Conservation (phyloP, 2,113 vertebrate species). For the Eurypyga helias region DNA sequence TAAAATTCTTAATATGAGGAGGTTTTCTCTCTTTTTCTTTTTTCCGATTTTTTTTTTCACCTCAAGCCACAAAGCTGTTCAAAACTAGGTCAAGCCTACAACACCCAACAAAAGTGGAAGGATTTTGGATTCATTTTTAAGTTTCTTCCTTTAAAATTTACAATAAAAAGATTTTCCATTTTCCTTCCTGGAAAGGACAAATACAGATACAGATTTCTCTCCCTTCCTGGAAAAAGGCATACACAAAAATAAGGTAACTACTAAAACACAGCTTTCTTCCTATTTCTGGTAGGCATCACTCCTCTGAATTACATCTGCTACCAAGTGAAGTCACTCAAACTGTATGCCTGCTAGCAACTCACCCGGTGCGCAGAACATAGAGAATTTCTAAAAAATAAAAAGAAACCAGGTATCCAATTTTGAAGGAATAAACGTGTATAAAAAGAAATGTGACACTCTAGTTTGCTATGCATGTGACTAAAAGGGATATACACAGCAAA, state of each 20-base stretch:
- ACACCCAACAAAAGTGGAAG: not conserved
- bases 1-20: not conserved
- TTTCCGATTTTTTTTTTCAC: not conserved
- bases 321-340: not conserved
- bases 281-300: not conserved
- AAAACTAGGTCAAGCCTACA: conserved; percentile 32
- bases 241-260: not conserved
- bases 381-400: not conserved
- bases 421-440: not conserved
- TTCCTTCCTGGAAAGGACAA: not conserved
- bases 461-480: not conserved
- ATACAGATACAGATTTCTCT: not conserved
- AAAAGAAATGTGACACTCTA: not conserved
- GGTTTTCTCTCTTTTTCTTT: not conserved
- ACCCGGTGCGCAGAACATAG: not conserved
- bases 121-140: not conserved
- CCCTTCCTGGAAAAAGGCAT: not conserved
- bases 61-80: not conserved
- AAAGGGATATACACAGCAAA: not conserved
- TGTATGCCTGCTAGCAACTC: not conserved
- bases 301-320: not conserved
- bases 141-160: not conserved
- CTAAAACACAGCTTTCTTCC: not conserved
- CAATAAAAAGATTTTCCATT: not conserved
- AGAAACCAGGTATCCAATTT: not conserved